Evolutionary conservation across 2,113 vertebrate species (phyloP).

Genomic region (Platycercus adscitus): DNA sequence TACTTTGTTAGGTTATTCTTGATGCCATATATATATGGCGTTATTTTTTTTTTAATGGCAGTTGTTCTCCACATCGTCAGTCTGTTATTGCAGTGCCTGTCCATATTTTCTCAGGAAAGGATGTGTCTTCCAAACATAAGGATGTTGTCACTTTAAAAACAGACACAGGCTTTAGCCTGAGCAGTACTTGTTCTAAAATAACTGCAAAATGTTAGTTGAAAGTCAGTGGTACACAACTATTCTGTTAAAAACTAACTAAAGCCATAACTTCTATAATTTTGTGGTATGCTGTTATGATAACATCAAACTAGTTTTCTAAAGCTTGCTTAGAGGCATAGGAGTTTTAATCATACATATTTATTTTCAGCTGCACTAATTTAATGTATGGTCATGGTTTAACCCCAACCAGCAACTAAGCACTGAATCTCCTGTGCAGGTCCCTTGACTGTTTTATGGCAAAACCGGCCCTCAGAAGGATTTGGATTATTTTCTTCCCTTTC

Average conservation of each 20-base stretch:
- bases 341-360: neutral
- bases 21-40: fast-evolving
- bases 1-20: neutral
- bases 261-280: neutral
- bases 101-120: neutral
- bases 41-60: neutral
- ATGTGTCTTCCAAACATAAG: neutral
- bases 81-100: neutral
- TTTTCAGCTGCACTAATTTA: neutral
- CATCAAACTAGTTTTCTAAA: neutral
- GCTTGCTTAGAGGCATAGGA: neutral
- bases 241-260: neutral
- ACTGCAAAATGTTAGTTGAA: neutral
- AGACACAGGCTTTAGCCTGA: neutral
- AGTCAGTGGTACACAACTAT: neutral
- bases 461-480: neutral
- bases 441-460: neutral
- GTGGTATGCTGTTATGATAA: neutral
- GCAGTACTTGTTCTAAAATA: neutral
- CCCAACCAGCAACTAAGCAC: neutral
- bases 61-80: neutral
- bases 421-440: neutral
- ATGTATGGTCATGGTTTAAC: neutral
- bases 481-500: neutral
- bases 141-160: neutral